Evolutionary conservation across 2,797 vertebrate genomes (phyloP), one percentile per base, ranked within the genome.

Genomic region (Ispidina picta): DNA sequence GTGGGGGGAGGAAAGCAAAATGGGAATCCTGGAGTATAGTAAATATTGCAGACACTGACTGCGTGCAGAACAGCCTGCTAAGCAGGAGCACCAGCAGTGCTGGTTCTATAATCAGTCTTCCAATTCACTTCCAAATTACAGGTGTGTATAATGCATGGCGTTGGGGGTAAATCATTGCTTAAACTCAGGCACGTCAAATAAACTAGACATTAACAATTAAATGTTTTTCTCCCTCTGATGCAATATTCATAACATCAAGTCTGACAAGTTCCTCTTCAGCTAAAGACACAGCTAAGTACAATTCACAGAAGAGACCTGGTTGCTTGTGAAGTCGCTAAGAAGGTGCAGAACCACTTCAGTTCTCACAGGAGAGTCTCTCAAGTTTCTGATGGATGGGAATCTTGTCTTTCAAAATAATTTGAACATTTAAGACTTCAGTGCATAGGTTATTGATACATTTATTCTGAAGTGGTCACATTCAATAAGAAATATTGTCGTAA

Each of bases 181-280:
- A 79, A 95, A 71, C 33, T 75, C 77, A 56, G 52, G 23, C 52
- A 69, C n/a, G 46, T 81, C 80, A 79, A 93, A 93, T 88, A 83
- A 86, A 77, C 76, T 60, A 41, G 46, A 93, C 35, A 83, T 81
- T 88, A 92, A 83, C 64, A 86, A 88, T 85, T 89, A 91, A 94
- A 72, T 62, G 41, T 55, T 76, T 70, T 60, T 56, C 49, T 25
- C 12, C 33, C 7, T 22, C 37, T 49, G 75, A 87, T 55, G 39
- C 26, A 77, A 54, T 85, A 71, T 76, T 89, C 35, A 4, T 68
- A 83, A 82, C 19, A 81, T 25, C 17, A 73, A 82, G 51, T 31
- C 62, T 68, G 56, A 73, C 65, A 86, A 81, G 60, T 59, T 88
- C 35, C 29, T 83, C 86, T 89, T 63, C 73, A 78, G 54, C 33